Conservation (phyloP, 2,888 invertebrate genomes). For the Venusia cambrica region DNA sequence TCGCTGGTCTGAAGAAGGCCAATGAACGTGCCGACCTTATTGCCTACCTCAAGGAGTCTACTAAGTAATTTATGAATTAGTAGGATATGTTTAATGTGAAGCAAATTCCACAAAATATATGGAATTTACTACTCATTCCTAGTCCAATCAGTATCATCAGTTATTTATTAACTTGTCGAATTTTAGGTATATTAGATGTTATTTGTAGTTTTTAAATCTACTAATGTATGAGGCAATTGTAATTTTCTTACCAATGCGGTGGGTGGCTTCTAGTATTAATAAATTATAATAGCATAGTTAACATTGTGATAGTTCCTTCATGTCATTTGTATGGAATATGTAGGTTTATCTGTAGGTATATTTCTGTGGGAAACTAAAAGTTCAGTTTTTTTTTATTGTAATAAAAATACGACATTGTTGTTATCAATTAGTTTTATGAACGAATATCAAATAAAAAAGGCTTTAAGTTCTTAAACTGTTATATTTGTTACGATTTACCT, state of each 20-base stretch:
- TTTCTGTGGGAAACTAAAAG: constrained; percentile 31
- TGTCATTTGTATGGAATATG: too few relatives aligned
- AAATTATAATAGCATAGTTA: constrained; percentile 66
- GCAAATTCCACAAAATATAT: constrained; percentile 58
- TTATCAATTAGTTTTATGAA: constrained; percentile 46
- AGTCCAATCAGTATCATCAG: constrained; percentile 74
- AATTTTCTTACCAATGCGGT: constrained; percentile 54
- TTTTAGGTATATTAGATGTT: constrained; percentile 42
- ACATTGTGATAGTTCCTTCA: constrained; percentile 50
- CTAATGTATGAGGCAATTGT: constrained; percentile 43
- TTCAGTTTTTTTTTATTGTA: constrained; percentile 25
- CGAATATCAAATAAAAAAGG: constrained; percentile 29
- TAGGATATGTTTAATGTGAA: constrained; percentile 60
- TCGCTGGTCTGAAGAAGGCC: constrained; percentile 97
- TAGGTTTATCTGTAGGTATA: too few relatives aligned
- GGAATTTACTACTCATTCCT: constrained; percentile 61
- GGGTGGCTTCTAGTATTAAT: constrained; percentile 66
- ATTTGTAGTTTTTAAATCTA: constrained; percentile 32
- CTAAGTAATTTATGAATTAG: constrained; percentile 83
- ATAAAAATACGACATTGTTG: constrained; percentile 33
- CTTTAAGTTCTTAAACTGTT: constrained; percentile 34
- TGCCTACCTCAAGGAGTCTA: constrained; percentile 92
- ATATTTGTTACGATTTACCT: too few relatives aligned
- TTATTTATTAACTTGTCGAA: constrained; percentile 47
- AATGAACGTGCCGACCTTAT: constrained; percentile 96